Evolutionary conservation across 2,113 vertebrate species (phyloP), one percentile per base, ranked within the genome.

Genomic region (Ramphastos sulfuratus): DNA sequence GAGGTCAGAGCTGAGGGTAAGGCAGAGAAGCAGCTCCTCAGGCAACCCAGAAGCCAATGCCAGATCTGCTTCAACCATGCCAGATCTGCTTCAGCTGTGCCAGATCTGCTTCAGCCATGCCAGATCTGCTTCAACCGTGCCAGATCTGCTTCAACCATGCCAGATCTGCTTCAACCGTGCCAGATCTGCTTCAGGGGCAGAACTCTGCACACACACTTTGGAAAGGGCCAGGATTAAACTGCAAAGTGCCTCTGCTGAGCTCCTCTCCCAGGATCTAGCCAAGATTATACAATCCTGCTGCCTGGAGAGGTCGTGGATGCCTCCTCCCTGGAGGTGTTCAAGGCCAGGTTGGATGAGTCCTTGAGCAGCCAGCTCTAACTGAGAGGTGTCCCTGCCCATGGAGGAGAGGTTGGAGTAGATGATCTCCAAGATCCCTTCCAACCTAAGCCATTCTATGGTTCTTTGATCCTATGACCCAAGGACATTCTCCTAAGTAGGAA

Each of bases 1-100:
- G 52, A 56, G 27, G n/a, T 56, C 35, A 5, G 31, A 2, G 3
- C 44, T 54, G 55, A 1, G 42, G 27, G 6, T 30, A 21, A 71
- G 52, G 30, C 10, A 28, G 31, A 27, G 13, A 52, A 10, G 33
- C 5, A 93, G 30, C 50, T 76, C 24, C 55, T 37, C 13, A 4
- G 0, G 7, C 28, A 33, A 24, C 37, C 31, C 7, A 3, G 35
- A 31, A 87, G 15, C n/a, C 0, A 0, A 0, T 27, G 69, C 24
- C 3, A 1, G 23, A 46, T 54, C 16, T 0, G 0, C 18, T 2
- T 5, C 23, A 48, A 11, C 37, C 37, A 39, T 11, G 37, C 37
- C 37, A 39, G 37, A 39, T 9, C 37, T 39, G 37, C 37, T 39
- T 11, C 37, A 39, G 9, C 37, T 10, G 10, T 39, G 9, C 37